Evolutionary conservation across 2,113 vertebrate species (phyloP).

Genomic region (Erpornis zantholeuca): DNA sequence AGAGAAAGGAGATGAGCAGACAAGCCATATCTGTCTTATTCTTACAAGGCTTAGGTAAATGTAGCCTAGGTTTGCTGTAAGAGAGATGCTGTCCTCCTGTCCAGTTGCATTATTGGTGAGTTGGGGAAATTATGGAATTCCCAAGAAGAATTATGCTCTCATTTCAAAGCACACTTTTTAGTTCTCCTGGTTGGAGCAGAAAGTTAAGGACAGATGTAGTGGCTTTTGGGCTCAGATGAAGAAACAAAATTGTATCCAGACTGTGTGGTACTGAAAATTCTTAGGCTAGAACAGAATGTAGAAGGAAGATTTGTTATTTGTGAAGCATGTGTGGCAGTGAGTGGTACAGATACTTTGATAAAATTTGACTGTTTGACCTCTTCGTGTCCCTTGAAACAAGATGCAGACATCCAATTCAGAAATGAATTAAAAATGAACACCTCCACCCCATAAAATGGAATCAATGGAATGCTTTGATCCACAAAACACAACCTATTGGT

Average conservation of each 20-base stretch:
- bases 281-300: neutral
- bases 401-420: neutral
- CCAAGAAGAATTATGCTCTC: neutral
- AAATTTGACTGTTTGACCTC: neutral
- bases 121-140: neutral
- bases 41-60: neutral
- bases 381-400: neutral
- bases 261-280: neutral
- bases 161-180: neutral
- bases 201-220: neutral
- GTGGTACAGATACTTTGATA: neutral
- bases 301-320: neutral
- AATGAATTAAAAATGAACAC: neutral
- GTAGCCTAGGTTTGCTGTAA: neutral
- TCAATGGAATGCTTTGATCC: neutral
- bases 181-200: neutral
- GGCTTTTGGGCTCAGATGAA: neutral
- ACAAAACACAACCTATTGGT: neutral
- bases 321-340: neutral
- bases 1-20: neutral
- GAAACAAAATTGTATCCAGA: neutral
- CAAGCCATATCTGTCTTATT: neutral
- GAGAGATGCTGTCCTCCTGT: neutral
- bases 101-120: neutral
- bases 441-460: neutral